Evolutionary conservation across 2,797 vertebrate genomes (phyloP).

Genomic region (Sebastes iracundus): DNA sequence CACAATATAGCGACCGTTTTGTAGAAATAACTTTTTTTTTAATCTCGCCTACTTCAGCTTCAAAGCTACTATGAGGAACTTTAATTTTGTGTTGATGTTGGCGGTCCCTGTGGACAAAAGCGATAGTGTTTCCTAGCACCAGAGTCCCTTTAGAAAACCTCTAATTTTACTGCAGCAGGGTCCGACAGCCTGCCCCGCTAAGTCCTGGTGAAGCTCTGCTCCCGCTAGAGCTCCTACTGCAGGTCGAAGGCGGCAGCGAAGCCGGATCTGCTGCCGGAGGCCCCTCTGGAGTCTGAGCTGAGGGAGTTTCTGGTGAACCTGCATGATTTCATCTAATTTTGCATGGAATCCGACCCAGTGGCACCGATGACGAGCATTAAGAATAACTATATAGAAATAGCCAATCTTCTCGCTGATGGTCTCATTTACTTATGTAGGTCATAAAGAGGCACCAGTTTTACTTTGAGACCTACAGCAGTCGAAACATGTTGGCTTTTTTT

Average conservation of each 20-base stretch:
- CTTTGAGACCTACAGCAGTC: background rate
- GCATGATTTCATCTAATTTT: no score
- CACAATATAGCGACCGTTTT: no score
- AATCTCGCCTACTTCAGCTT: no score
- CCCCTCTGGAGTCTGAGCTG: no score
- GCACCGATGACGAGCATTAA: background rate
- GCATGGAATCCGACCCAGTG: fast-evolving
- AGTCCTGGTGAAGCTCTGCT: background rate
- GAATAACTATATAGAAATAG: background rate
- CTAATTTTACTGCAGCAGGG: background rate
- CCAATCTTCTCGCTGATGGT: background rate
- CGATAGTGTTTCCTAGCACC: background rate
- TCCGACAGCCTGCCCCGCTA: background rate
- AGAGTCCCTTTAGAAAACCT: background rate
- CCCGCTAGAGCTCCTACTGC: background rate
- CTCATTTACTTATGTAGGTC: background rate
- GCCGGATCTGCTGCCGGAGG: background rate
- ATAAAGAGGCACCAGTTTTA: background rate
- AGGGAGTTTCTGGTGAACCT: no score
- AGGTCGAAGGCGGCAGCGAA: background rate
- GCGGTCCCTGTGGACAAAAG: background rate
- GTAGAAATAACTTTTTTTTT: no score
- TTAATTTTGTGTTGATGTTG: background rate
- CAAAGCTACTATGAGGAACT: background rate
- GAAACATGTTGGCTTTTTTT: no score